Evolutionary conservation across 1,140 invertebrate genomes (phyloP), one percentile per base, ranked within the genome.

Genomic region (Dreissena rostriformis): DNA sequence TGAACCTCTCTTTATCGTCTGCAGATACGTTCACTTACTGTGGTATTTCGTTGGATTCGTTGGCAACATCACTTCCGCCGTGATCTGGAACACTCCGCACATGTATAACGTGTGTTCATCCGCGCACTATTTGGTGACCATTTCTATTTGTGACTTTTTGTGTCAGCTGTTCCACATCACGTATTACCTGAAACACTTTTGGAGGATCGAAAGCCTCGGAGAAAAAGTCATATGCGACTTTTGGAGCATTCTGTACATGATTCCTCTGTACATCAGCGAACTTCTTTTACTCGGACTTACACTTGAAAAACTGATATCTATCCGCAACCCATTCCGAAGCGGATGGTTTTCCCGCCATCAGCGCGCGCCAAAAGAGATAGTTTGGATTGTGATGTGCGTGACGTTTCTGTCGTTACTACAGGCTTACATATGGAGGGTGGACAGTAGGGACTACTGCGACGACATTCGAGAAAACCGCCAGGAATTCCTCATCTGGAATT

Each of bases 301-400:
- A 0, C 94, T 98, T 85, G 98, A 99, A 93, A 95, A 98, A 63
- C 99, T 97, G 93, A 96, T 99, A 57, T 98, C 98, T 0, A 98
- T 99, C 0, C 99, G 98, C 91, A 97, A 98, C 93, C 98, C 98
- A 0, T 94, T 99, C n/a, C 95, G 95, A 80, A 86, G 82, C 61
- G 87, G 87, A 63, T 80, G 86, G 51, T 86, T 88, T 57, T 84
- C 85, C n/a, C 83, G 81, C 24, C 84, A 84, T 11, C 83, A 86
- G 10, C 80, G 87, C 10, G 86, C 87, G n/a, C 77, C 84, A 17
- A 90, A 89, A 63, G 85, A 88, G 49, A 88, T 89, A 63, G 68
- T 79, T 5, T 88, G 63, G 57, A 86, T 90, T 15, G 51, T 91
- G 17, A 76, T 83, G 15, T 24, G 73, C 1, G 85, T 86, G 4